phyloP scores from a whole-genome alignment of 1,140 invertebrate species.

The Wiebesia pumilae region DNA sequence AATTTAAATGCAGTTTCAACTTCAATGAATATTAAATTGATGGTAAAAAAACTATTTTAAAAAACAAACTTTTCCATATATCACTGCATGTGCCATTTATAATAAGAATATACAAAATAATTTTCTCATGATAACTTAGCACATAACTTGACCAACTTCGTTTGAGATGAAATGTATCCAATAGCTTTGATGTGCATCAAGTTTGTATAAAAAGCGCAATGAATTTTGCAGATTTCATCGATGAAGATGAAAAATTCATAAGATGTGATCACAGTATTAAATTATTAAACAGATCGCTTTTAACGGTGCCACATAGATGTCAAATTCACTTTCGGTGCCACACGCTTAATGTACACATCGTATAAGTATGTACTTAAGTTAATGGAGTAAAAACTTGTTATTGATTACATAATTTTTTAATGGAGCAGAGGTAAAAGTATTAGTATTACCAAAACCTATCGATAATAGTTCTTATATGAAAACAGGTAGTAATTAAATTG shows the following conservation, averaged over 20 bases:
- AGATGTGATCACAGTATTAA: not conserved
- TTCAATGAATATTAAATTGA: not conserved
- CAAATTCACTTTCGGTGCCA: not conserved
- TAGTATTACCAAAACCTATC: not conserved
- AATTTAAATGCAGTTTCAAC: not conserved
- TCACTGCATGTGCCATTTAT: too few species aligned
- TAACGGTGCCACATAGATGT: not conserved
- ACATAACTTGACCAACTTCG: not conserved
- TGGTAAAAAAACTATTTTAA: not conserved
- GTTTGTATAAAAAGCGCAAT: not conserved
- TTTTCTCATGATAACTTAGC: not conserved
- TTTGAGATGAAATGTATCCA: not conserved
- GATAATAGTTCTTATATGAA: conserved; percentile 6
- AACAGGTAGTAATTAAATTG: not conserved
- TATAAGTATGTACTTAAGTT: too few species aligned
- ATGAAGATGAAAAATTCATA: not conserved
- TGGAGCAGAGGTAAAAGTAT: not conserved
- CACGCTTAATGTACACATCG: not conserved
- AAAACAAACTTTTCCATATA: too few species aligned
- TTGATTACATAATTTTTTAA: conserved; percentile 12
- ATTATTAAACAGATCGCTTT: not conserved
- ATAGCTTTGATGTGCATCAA: not conserved
- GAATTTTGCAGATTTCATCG: not conserved
- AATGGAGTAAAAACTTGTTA: not conserved
- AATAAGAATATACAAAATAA: not conserved